Evolutionary conservation across 2,797 vertebrate genomes (phyloP).

Genomic region (Sebastes diaconus): DNA sequence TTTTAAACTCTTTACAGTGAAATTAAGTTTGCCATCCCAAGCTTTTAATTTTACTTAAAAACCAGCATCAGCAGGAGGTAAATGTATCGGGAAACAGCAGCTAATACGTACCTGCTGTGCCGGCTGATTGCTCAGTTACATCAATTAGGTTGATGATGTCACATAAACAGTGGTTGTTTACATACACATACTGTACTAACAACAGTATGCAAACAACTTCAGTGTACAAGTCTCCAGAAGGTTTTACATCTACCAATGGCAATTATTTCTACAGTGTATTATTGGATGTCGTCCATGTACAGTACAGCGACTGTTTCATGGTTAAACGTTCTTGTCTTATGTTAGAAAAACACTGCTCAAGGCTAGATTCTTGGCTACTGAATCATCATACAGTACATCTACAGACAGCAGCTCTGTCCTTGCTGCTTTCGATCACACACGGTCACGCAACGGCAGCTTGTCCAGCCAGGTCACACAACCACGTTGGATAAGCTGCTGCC

Average conservation of each 20-base stretch:
- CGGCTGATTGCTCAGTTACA: background rate
- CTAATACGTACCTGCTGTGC: background rate
- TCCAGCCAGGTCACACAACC: background rate
- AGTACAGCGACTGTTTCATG: background rate
- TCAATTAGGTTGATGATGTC: background rate
- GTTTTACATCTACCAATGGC: too few relatives aligned
- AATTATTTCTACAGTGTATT: too few relatives aligned
- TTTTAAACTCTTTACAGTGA: background rate
- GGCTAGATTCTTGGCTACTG: background rate
- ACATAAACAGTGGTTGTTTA: background rate
- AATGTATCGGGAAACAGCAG: background rate
- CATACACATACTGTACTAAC: background rate
- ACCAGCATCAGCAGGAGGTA: background rate
- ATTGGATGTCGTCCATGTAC: too few relatives aligned
- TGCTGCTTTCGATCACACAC: conserved; percentile 2
- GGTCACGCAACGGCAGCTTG: background rate
- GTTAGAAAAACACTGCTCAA: background rate
- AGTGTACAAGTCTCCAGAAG: too few relatives aligned
- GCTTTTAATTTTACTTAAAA: background rate
- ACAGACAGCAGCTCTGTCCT: background rate
- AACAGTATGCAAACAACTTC: background rate
- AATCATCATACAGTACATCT: background rate
- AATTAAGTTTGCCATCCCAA: background rate
- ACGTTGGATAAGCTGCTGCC: conserved; percentile 28
- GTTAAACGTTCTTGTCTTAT: background rate